Evolutionary conservation across 2,113 vertebrate species (phyloP).

Genomic region (Emydocephalus ijimae): DNA sequence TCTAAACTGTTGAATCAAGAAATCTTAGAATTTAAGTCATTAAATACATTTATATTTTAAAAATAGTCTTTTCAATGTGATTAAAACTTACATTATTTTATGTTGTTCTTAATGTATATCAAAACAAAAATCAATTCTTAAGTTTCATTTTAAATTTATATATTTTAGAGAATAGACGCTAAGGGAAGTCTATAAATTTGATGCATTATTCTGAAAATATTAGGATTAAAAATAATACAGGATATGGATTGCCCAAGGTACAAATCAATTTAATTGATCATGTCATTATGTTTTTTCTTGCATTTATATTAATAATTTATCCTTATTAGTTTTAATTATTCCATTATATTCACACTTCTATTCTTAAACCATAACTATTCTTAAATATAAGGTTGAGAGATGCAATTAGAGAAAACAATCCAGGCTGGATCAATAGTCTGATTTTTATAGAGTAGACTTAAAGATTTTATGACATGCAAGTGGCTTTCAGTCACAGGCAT

Average conservation of each 20-base stretch:
- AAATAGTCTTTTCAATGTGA: conserved; percentile 29
- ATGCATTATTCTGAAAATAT: too few relatives aligned
- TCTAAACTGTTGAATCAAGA: not conserved
- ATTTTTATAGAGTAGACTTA: not conserved
- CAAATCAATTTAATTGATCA: not conserved
- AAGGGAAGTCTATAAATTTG: too few relatives aligned
- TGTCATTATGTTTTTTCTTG: not conserved
- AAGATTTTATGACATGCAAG: not conserved
- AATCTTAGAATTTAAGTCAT: not conserved
- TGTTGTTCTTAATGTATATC: not conserved
- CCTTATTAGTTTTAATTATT: not conserved
- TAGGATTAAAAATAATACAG: too few relatives aligned
- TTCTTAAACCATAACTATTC: not conserved
- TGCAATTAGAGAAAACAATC: not conserved
- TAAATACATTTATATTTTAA: not conserved
- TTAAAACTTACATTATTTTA: not conserved
- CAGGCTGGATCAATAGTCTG: not conserved
- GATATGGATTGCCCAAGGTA: too few relatives aligned
- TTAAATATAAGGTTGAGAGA: not conserved
- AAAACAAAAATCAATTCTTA: not conserved
- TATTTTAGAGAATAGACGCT: too few relatives aligned
- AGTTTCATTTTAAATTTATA: not conserved
- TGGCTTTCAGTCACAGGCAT: not conserved
- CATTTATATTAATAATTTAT: not conserved
- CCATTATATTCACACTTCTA: not conserved